Evolutionary conservation across 2,888 invertebrate genomes (phyloP).

Genomic region (Mesorhabditis sp.): DNA sequence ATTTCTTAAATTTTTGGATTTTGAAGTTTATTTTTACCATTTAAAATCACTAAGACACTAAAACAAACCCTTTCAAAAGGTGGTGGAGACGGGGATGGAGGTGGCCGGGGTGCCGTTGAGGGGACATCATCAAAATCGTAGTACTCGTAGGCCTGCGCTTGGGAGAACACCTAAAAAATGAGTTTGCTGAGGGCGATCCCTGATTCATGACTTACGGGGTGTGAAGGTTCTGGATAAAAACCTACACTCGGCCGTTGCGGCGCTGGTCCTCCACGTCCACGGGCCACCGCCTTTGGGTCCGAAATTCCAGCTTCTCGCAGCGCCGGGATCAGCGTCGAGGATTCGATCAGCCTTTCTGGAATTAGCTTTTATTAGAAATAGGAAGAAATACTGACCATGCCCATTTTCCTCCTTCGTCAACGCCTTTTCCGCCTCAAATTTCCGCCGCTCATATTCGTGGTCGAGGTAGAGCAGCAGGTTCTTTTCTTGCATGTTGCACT

Average conservation of each 20-base stretch:
- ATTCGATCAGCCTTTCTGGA: slow-evolving; percentile 4
- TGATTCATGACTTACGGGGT: too few relatives aligned
- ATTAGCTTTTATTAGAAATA: neutral
- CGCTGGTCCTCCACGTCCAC: neutral
- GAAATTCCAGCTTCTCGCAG: slow-evolving; percentile 2
- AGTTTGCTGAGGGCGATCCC: too few relatives aligned
- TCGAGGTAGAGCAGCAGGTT: slow-evolving; percentile 28
- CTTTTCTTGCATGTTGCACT: slow-evolving; percentile 16
- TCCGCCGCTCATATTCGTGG: slow-evolving; percentile 23
- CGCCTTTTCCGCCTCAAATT: slow-evolving; percentile 23
- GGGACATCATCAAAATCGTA: neutral
- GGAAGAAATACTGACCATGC: neutral
- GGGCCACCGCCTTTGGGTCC: neutral
- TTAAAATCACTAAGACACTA: too few relatives aligned
- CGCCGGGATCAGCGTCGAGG: neutral
- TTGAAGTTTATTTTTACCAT: too few relatives aligned
- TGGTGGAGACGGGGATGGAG: neutral
- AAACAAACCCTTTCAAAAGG: neutral
- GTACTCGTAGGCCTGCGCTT: neutral
- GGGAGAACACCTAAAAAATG: too few relatives aligned
- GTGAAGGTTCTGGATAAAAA: neutral
- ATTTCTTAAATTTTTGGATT: too few relatives aligned
- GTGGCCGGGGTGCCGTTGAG: neutral
- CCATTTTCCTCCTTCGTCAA: slow-evolving; percentile 10
- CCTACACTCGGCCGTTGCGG: neutral